phyloP scores from a whole-genome alignment of 2,797 vertebrate species.

The Pantherophis vulpinus region DNA sequence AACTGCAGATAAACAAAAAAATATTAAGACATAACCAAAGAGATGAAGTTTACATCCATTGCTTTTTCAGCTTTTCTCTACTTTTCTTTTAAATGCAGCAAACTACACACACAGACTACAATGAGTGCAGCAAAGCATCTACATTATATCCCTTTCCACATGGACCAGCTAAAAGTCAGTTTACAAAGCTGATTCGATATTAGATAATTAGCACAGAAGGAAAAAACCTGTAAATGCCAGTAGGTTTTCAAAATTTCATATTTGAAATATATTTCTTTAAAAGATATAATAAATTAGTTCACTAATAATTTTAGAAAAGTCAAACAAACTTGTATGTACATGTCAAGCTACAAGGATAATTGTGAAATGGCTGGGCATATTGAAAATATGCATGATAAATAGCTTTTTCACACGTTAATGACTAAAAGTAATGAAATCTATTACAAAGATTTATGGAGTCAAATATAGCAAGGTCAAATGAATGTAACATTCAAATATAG shows the following conservation, averaged over 20 bases:
- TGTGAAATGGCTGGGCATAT: neutral
- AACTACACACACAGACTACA: neutral
- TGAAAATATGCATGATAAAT: constrained; percentile 25
- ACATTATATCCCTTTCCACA: neutral
- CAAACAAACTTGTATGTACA: neutral
- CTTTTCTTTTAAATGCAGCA: neutral
- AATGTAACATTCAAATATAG: constrained; percentile 70
- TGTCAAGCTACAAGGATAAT: neutral
- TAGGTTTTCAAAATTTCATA: neutral
- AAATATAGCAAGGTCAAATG: constrained; percentile 62
- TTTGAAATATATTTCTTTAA: neutral
- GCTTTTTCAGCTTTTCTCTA: neutral
- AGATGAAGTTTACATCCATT: neutral
- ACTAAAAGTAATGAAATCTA: constrained; percentile 43
- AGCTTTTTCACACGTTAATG: constrained; percentile 49
- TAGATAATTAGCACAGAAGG: neutral
- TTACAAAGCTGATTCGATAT: neutral
- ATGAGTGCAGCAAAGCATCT: neutral
- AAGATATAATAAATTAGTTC: neutral
- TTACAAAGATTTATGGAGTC: constrained; percentile 61
- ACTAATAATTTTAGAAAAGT: neutral
- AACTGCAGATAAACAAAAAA: neutral
- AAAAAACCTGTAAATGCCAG: neutral
- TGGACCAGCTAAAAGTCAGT: neutral
- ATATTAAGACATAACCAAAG: neutral